A percentile compares a stretch with the other conserved stretches of the same genome.
Evolutionary conservation across 2,888 invertebrate species (phyloP).

Genomic region (Tryphoninae sp.): DNA sequence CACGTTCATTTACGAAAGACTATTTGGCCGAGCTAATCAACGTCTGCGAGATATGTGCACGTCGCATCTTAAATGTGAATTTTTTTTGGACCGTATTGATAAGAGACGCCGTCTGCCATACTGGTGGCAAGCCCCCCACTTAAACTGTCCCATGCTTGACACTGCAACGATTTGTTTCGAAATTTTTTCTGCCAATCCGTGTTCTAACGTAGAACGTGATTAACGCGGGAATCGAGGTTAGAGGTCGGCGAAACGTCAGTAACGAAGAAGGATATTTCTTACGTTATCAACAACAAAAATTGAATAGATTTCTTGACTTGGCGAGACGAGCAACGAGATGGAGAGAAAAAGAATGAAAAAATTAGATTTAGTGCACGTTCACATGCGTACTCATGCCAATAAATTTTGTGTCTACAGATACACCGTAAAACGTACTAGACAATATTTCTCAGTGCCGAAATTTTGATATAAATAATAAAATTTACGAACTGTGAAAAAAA

Average conservation of each 20-base stretch:
- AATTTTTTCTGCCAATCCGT: neutral
- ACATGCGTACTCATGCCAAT: neutral
- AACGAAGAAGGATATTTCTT: neutral
- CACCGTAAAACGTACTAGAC: neutral
- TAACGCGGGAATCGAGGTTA: neutral
- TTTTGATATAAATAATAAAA: constrained; percentile 16
- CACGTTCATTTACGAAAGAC: neutral
- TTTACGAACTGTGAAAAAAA: constrained; percentile 1
- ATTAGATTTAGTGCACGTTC: neutral
- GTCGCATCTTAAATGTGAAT: neutral
- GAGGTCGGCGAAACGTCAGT: neutral
- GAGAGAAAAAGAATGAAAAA: constrained; percentile 21
- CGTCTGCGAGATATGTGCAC: neutral
- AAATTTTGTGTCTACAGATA: constrained; percentile 41
- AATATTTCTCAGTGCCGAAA: neutral
- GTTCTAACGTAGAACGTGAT: neutral
- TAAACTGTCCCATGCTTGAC: neutral
- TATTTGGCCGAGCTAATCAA: neutral
- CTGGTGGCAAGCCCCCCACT: neutral
- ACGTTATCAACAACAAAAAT: neutral
- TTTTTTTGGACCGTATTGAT: neutral
- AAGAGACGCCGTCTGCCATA: neutral
- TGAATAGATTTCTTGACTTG: neutral
- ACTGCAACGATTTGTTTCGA: neutral
- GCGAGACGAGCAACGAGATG: neutral